Evolutionary conservation across 2,888 invertebrate species (phyloP), one percentile per base, ranked within the genome.

Genomic region (Dimorphilus gyrociliatus): DNA sequence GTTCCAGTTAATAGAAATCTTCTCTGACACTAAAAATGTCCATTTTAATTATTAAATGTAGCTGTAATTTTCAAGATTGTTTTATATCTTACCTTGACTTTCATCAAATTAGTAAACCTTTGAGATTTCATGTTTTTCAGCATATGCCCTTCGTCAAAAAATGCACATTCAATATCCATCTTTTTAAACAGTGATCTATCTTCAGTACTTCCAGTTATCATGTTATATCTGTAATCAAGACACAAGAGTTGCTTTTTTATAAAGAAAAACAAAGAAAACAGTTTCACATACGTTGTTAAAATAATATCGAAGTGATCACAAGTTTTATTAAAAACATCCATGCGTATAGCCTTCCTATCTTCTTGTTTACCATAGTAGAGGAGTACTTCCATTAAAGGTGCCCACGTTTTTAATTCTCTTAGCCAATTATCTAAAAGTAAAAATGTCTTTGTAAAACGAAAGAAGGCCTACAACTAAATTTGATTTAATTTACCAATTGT

Each of bases 111-210:
- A 47, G 81, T 76, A 52, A 84, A 92, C 45, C 92, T 70, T 48
- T 78, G 76, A 0, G 90, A 85, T 32, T 79, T 74, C 86, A 92
- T 92, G 55, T 92, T 94, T 61, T 94, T 94, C 19, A 94, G 67
- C 86, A 92, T 88, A 56, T 94, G 92, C 1, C 88, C 90, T 55
- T 94, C 94, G 59, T 94, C 94, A 55, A 90, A 90, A 15, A 94
- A 70, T 0, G 88, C 84, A 55, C 90, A 92, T 55, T 86, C 78
- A 60, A 90, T 74, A 26, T 74, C 73, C 32, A 67, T 46, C 36
- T 81, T 78, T 21, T 86, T 79, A 35, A 86, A 76, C 58, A 92
- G 81, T 69, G 81, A 75, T 58, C 84, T 79, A 35, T 85, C 77
- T 50, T 90, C 90, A 0, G 81, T 75, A 38, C 78, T 78, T 40